Evolutionary conservation across 53 echinoderm and acorn worm species (phyloP), one percentile per base, ranked within the genome.

Genomic region (Holothuria scabra): DNA sequence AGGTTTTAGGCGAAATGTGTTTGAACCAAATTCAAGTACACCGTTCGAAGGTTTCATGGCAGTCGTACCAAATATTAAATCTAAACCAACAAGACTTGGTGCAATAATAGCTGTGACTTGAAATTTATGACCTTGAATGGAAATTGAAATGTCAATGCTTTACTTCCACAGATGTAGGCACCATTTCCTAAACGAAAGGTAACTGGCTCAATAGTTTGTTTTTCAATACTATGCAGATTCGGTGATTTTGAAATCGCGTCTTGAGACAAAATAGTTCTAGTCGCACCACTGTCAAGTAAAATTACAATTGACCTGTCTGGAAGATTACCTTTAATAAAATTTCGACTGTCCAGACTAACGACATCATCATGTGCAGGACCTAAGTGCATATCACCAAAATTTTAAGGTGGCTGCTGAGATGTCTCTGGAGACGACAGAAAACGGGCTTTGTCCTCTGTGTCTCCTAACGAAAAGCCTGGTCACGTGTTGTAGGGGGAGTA

Each of bases 111-210:
- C 70, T 37, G 29, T 33, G 12, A 37, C 14, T 22, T 37, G n/a
- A 2, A 69, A 35, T n/a, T 12, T 37, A 35, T 69, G 70, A 30
- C 32, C 25, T 31, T 76, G 76, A 56, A 76, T 29, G 19, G 46
- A 52, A 0, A 56, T 12, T 8, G n/a, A 30, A 76, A 76, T 30
- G 26, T 32, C 16, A 76, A 26, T 8, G 26, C 20, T 56, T 55
- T 56, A 28, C 49, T 30, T 28, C 52, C 56, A 18, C 22, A 20
- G 4, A 76, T n/a, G 56, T 52, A 28, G 20, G 44, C 26, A 44
- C 58, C 58, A 44, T 76, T 76, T 76, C 76, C 76, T 56, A 56
- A 57, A 28, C 57, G 24, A 29, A 76, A 76, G 18, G 22, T n/a
- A 8, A 55, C 57, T 29, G 76, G 57, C 18, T 28, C 30, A 24